Evolutionary conservation across 2,113 vertebrate genomes (phyloP), one percentile per base, ranked within the genome.

Genomic region (Pedionomus torquatus): DNA sequence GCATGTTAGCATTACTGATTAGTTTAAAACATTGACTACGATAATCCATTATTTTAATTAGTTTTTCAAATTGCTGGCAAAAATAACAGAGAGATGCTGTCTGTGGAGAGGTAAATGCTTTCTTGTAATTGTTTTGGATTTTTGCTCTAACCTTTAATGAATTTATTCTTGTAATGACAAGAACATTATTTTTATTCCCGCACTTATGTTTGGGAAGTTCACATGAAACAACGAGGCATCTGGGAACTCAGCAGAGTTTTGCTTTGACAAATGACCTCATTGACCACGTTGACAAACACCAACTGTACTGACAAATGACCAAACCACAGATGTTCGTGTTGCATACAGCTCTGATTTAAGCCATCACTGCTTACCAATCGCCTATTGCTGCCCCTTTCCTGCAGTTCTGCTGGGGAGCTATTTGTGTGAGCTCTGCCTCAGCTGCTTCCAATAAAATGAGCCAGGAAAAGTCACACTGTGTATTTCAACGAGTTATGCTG

Each of bases 21-120:
- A 94, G 57, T 93, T 93, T 84, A 95, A 95, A 95, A 75, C 61
- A 89, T 20, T 49, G 77, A 92, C 61, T 75, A 96, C 57, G 82
- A 84, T 91, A 96, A 96, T 94, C 90, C 77, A 93, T 95, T 96
- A 92, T 91, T 92, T 95, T 93, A 97, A 97, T 94, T 97, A 92
- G 72, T 71, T 95, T 96, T 95, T 66, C 65, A 90, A 91, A 93
- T 84, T 82, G 80, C 76, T 76, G 31, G 90, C 83, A 87, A 93
- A 97, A 95, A 90, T 87, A 96, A 84, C 60, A 68, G 70, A 78
- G 72, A 57, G 55, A 89, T 91, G 57, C 69, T 95, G 69, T 92
- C 94, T 93, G 61, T 49, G 44, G 69, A 90, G 90, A 90, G 81
- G 94, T 87, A 95, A 93, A 95, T 64, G 80, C 55, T 93, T 89